Evolutionary conservation across 2,888 invertebrate species (phyloP), one percentile per base, ranked within the genome.

Genomic region (Drosophila yooni): DNA sequence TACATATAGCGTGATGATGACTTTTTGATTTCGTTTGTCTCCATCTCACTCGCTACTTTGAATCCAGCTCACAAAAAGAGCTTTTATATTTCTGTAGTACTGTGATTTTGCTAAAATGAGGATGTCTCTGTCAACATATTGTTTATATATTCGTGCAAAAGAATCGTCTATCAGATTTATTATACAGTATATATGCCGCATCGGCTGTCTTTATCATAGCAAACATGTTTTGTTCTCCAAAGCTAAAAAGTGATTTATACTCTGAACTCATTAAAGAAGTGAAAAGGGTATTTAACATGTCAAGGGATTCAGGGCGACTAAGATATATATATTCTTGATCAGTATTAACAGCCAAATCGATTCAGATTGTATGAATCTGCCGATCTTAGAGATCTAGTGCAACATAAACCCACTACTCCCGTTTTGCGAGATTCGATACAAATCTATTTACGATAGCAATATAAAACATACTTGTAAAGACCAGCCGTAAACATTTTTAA

Each of bases 1-100:
- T 36, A 54, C 31, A 51, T 48, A 60, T 82, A 65, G 80, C 40
- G 66, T 70, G 80, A 87, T 89, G 90, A 89, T 90, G 89, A 89
- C 79, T 86, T 76, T 85, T 85, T 81, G 82, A 83, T 88, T 89
- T 87, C 36, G 58, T 65, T 59, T 46, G 46, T 46, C 46, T 46
- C 21, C 46, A 25, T 46, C 60, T 61, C 21, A 56, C 64, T 81
- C 64, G 51, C 11, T 53, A 34, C 53, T 52, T 50, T 68, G 70
- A 74, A 76, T 70, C 70, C 63, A 60, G 61, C 11, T 31, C 71
- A 70, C 70, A 46, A 72, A 77, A 77, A 83, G 81, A 79, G 78
- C 60, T 80, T 69, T 72, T 68, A 72, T 73, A 60, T 63, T 33
- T 33, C 33, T 4, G 10, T 33, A 33, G 27, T 15, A 13, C 21